A percentile compares a stretch with the other conserved stretches of the same genome.
phyloP scores from a whole-genome alignment of 1,140 invertebrate species.

The Oreohelix idahoensis region DNA sequence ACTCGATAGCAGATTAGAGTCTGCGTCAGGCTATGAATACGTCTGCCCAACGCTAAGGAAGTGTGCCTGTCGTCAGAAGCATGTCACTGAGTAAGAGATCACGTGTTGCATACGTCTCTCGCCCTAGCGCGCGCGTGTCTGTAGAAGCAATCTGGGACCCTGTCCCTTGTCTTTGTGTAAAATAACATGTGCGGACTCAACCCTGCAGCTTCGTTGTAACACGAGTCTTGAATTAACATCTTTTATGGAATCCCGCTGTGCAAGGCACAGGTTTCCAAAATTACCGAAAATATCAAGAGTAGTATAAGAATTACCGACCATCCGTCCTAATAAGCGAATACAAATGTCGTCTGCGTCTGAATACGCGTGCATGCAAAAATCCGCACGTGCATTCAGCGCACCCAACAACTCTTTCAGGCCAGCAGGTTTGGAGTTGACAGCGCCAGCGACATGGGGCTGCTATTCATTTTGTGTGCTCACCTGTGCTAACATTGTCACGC shows the following conservation, averaged over 20 bases:
- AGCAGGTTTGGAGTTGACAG: neutral
- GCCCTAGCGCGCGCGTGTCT: neutral
- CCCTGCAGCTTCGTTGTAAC: neutral
- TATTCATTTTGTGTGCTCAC: neutral
- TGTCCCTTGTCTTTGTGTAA: neutral
- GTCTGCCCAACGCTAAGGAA: neutral
- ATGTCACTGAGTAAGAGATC: neutral
- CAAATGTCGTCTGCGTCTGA: neutral
- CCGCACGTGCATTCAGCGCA: neutral
- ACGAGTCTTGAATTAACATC: neutral
- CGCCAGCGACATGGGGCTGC: neutral
- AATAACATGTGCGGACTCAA: neutral
- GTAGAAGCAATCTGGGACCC: neutral
- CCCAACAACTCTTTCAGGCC: neutral
- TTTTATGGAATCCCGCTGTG: neutral
- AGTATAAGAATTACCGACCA: conserved; percentile 1
- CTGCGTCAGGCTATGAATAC: neutral
- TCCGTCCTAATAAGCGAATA: neutral
- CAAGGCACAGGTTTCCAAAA: neutral
- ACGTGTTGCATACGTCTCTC: neutral
- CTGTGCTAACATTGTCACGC: neutral
- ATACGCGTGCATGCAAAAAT: neutral
- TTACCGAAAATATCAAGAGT: conserved; percentile 2
- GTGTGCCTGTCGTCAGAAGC: neutral
- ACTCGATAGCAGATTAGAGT: neutral